Conservation (phyloP, 2,113 vertebrate species). For the Tinamus guttatus region DNA sequence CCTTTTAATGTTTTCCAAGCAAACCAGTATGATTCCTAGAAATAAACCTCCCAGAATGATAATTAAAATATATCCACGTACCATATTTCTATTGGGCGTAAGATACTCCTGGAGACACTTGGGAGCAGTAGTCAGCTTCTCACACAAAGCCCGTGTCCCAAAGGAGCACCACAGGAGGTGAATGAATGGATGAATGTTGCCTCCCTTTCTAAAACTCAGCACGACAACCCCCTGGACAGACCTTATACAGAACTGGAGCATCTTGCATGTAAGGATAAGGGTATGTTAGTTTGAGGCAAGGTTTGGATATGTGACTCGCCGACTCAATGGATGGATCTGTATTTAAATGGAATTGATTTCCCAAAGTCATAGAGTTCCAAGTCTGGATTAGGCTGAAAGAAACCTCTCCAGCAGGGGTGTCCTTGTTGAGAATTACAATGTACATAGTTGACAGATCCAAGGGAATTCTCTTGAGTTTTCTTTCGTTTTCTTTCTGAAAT, state of each 20-base stretch:
- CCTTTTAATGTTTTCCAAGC: not conserved
- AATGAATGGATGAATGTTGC: not conserved
- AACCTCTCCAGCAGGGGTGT: not conserved
- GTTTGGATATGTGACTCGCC: not conserved
- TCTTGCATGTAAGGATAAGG: not conserved
- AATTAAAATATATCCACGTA: not conserved
- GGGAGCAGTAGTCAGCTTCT: not conserved
- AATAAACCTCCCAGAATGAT: not conserved
- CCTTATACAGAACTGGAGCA: not conserved
- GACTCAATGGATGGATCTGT: not conserved
- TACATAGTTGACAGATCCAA: rapidly evolving
- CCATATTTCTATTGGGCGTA: not conserved
- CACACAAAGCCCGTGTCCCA: not conserved
- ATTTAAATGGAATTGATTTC: not conserved
- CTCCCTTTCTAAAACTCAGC: not conserved
- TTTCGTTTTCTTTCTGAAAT: not conserved
- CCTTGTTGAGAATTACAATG: not conserved
- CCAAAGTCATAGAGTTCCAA: not conserved
- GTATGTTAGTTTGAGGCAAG: not conserved
- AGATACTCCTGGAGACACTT: not conserved
- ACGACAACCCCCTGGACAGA: not conserved
- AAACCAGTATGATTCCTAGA: not conserved
- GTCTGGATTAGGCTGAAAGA: not conserved
- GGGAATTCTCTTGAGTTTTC: not conserved
- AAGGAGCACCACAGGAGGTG: not conserved